Percentiles rank a stretch among this genome's conserved stretches.
Conservation (phyloP, 2,888 invertebrate genomes). For the Nyleta sp. region DNA sequence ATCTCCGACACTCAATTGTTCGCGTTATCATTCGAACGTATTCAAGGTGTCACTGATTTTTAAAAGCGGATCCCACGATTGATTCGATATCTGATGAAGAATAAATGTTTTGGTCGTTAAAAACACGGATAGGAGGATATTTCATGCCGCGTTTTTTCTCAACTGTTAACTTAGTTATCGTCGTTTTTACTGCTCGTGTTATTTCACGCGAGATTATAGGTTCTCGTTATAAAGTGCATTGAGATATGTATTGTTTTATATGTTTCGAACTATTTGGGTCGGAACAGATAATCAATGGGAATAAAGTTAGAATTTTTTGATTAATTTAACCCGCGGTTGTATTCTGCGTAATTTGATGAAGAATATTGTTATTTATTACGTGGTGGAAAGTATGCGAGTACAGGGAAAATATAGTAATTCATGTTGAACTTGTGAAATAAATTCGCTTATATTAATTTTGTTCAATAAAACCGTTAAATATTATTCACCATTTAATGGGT, state of each 20-base stretch:
- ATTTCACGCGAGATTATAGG: constrained; percentile 1
- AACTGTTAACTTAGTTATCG: constrained; percentile 3
- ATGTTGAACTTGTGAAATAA: not conserved
- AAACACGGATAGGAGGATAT: not conserved
- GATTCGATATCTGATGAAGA: constrained; percentile 18
- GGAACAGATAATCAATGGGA: not conserved
- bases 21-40: constrained; percentile 35
- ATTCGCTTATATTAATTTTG: not conserved
- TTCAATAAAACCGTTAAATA: not conserved
- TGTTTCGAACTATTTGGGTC: not conserved
- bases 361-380: not conserved
- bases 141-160: not conserved
- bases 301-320: constrained; percentile 2
- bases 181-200: constrained; percentile 6
- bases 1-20: constrained; percentile 45
- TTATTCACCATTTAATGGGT: not conserved
- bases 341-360: not conserved
- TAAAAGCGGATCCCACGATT: constrained; percentile 19
- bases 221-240: constrained; percentile 9
- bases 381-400: not conserved
- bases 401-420: not conserved
- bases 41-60: constrained; percentile 18
- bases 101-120: constrained; percentile 22
- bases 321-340: not conserved
- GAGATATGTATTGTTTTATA: constrained; percentile 14